Conservation (phyloP, 2,113 vertebrate species). For the Tiliqua scincoides region DNA sequence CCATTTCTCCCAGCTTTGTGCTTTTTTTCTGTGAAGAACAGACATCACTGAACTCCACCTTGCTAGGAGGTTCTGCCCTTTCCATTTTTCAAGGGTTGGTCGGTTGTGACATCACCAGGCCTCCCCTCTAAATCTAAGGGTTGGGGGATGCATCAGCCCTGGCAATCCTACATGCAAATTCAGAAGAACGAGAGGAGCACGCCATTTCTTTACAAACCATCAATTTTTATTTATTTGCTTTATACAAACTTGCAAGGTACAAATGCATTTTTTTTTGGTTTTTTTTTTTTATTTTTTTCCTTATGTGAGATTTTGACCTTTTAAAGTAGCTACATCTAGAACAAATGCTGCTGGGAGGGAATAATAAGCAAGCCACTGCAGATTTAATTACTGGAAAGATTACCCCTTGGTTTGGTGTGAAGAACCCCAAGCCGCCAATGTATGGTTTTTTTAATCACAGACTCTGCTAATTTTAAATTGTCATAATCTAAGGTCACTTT, state of each 20-base stretch:
- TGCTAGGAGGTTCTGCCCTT: no score
- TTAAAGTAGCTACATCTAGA: conserved; percentile 31
- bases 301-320: not conserved
- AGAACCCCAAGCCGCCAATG: not conserved
- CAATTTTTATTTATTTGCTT: conserved; percentile 34
- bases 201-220: conserved; percentile 26
- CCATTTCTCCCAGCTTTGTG: no score
- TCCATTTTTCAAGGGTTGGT: no score
- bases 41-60: no score
- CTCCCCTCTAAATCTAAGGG: no score
- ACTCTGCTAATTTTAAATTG: not conserved
- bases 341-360: not conserved
- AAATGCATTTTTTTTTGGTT: conserved; percentile 24
- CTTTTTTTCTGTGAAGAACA: no score
- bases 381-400: fast-evolving
- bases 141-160: no score
- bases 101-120: no score
- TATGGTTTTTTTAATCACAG: not conserved
- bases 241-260: conserved; percentile 40
- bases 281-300: not conserved
- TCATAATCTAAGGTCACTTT: conserved; percentile 48
- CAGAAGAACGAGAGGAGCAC: not conserved
- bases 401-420: not conserved
- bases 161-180: no score
- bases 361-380: not conserved